Evolutionary conservation across 1,140 invertebrate genomes (phyloP).

Genomic region (Bilobella aurantiaca): DNA sequence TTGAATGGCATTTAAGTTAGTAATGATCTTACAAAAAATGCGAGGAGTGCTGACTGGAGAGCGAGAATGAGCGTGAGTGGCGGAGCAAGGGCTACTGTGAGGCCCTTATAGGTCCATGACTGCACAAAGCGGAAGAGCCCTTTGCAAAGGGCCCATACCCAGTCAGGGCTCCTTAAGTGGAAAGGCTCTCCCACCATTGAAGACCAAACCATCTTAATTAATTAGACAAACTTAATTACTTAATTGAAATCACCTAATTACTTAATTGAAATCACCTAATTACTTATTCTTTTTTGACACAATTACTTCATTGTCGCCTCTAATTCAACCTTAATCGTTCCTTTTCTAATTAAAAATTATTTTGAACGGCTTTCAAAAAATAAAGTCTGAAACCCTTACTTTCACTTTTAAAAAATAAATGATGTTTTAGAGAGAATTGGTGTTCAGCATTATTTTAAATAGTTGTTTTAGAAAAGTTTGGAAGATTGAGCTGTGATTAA

Average conservation of each 20-base stretch:
- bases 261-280: no score
- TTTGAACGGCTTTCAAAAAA: no score
- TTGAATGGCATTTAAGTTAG: no score
- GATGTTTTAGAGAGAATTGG: no score
- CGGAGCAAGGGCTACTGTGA: constrained; percentile 20
- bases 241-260: not conserved
- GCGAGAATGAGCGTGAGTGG: constrained; percentile 19
- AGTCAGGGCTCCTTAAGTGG: constrained; percentile 16
- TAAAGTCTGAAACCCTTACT: no score
- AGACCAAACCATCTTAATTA: constrained; percentile 2
- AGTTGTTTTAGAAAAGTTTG: no score
- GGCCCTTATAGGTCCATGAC: constrained; percentile 25
- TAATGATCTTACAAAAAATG: constrained; percentile 27
- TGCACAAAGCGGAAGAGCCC: constrained; percentile 11
- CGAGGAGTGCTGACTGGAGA: constrained; percentile 18
- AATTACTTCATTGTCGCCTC: no score
- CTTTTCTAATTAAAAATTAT: no score
- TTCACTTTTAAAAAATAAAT: not conserved
- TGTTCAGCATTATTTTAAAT: no score
- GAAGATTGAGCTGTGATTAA: no score
- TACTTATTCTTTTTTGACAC: no score
- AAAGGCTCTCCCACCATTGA: constrained; percentile 24
- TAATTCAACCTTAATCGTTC: no score
- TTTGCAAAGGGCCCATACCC: constrained; percentile 20
- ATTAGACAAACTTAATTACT: not conserved